Conservation (phyloP, 2,797 vertebrate species). For the Carcharodon carcharias region DNA sequence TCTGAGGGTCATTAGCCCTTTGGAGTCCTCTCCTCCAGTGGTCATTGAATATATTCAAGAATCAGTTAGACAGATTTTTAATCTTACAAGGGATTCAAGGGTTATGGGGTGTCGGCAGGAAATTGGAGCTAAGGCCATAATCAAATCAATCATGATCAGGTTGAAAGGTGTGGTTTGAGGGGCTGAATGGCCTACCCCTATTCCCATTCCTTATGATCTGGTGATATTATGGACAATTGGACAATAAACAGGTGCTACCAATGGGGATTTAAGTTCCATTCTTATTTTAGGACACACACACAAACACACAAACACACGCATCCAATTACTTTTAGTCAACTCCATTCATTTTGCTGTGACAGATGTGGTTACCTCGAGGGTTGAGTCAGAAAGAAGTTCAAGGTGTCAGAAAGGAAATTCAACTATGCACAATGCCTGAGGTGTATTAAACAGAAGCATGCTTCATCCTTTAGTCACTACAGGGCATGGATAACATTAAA, state of each 20-base stretch:
- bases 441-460: background rate
- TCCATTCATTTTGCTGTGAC: background rate
- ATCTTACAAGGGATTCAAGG: too few species aligned
- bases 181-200: background rate
- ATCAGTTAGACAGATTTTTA: too few species aligned
- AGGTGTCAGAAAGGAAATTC: background rate
- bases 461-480: background rate
- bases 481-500: background rate
- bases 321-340: background rate
- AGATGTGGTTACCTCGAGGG: background rate
- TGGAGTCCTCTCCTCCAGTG: too few species aligned
- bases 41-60: too few species aligned
- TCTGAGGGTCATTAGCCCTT: too few species aligned
- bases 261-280: background rate
- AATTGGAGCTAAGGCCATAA: too few species aligned
- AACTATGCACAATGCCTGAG: background rate
- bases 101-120: too few species aligned
- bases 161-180: too few species aligned
- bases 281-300: background rate
- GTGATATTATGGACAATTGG: background rate
- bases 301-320: background rate
- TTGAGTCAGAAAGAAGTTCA: background rate
- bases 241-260: background rate
- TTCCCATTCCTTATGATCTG: background rate
- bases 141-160: too few species aligned